These are phyloP conservation scores for Philantomba maxwellii DNA, from an alignment of 2,113 vertebrate genomes.

Conservation along the genomic window DNA sequence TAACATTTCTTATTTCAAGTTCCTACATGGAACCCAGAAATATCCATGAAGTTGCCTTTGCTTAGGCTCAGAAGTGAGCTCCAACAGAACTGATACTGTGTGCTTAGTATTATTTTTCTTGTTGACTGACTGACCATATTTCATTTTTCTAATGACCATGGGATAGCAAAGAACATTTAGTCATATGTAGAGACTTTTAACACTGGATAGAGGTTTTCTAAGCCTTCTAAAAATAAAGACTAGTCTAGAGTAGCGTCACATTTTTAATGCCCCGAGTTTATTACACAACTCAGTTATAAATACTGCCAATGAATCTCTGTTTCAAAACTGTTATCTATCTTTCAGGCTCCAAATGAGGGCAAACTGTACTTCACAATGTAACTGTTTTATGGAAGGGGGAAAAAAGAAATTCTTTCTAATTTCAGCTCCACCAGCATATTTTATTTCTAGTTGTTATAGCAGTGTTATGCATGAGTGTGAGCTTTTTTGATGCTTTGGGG, in stretches of 20 bases:
- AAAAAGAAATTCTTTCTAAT: not conserved
- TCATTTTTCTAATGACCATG: not conserved
- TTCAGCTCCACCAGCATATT: not conserved
- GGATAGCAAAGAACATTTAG: not conserved
- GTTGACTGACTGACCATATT: not conserved
- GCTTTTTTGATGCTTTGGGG: too few relatives aligned
- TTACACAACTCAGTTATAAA: conserved; percentile 20
- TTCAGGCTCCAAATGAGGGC: not conserved
- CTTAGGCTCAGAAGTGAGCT: not conserved
- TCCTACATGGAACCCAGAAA: not conserved
- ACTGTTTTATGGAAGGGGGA: not conserved
- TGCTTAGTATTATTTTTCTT: not conserved
- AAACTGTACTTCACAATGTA: conserved; percentile 1
- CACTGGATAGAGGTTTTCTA: not conserved
- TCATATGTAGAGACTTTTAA: not conserved
- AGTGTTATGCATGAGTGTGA: not conserved
- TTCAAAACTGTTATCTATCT: conserved; percentile 11
- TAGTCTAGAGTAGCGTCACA: not conserved
- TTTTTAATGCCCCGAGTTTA: conserved; percentile 5
- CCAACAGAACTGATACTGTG: not conserved
- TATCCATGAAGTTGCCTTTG: not conserved
- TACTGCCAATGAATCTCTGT: conserved; percentile 27
- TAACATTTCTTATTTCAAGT: conserved; percentile 3
- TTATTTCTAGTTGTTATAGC: not conserved
- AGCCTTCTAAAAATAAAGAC: conserved; percentile 54